phyloP scores from a whole-genome alignment of 2,797 vertebrate genomes.

The Lophius americanus region DNA sequence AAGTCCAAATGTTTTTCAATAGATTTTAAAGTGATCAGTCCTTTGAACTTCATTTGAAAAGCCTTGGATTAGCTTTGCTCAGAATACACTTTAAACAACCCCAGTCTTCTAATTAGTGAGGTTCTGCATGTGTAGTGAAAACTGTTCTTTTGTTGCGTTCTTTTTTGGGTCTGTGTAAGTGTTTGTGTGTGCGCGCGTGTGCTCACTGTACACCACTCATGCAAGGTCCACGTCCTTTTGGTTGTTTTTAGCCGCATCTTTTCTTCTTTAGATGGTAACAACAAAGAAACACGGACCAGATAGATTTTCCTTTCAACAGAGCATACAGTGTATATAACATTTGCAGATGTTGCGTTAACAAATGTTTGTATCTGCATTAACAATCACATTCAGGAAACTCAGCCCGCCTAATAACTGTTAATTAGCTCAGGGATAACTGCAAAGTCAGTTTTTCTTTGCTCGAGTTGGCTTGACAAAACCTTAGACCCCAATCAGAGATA shows the following conservation, averaged over 20 bases:
- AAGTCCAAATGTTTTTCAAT: too few species aligned
- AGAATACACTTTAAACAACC: background rate
- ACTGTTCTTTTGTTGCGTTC: background rate
- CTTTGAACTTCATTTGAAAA: background rate
- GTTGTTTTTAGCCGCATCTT: conserved; percentile 13
- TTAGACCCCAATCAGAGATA: too few species aligned
- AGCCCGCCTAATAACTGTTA: background rate
- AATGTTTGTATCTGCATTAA: background rate
- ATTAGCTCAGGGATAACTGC: background rate
- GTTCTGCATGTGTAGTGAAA: background rate
- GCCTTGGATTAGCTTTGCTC: background rate
- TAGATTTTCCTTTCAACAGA: conserved; percentile 17
- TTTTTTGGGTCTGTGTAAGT: too few species aligned
- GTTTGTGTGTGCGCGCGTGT: background rate
- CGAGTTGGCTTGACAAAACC: too few species aligned
- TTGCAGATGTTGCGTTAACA: conserved; percentile 5
- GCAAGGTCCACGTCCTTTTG: conserved; percentile 20
- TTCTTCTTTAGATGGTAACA: conserved; percentile 13
- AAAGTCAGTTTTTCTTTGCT: too few species aligned
- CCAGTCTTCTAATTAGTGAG: background rate
- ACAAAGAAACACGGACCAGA: conserved; percentile 37
- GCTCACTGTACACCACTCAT: background rate
- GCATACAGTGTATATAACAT: conserved; percentile 8
- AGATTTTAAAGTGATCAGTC: background rate
- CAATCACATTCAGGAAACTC: background rate